These are phyloP conservation scores for Noctua comes DNA, from an alignment of 2,888 invertebrate species.

Conservation along the genomic window DNA sequence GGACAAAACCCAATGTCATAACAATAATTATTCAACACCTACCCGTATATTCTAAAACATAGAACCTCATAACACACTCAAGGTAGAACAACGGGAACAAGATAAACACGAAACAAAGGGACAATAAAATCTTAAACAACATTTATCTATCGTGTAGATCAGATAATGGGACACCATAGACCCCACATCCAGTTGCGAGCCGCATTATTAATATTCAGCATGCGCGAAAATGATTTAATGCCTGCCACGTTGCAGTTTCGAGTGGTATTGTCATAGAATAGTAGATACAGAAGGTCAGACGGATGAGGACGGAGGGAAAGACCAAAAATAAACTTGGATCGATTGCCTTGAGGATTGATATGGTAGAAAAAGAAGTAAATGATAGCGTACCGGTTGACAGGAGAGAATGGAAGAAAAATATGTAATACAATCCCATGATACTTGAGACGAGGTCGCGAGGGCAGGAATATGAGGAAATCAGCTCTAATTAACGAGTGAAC, in stretches of 20 bases:
- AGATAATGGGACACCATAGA: conserved; percentile 60
- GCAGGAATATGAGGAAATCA: not conserved
- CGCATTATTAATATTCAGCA: conserved; percentile 83
- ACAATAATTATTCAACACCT: conserved; percentile 6
- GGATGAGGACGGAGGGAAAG: not conserved
- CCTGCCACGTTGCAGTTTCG: conserved; percentile 60
- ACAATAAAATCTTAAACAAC: conserved; percentile 58
- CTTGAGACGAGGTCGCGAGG: not conserved
- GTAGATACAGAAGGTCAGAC: not conserved
- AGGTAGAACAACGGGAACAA: not conserved
- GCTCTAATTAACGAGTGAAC: not conserved
- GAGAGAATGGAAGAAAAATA: not conserved
- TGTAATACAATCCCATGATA: not conserved
- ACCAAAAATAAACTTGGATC: not conserved
- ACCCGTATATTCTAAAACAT: conserved; percentile 1
- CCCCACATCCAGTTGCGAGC: conserved; percentile 60
- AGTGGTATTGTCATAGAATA: conserved; percentile 20
- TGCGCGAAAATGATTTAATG: conserved; percentile 81
- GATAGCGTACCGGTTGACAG: not conserved
- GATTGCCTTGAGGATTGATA: not conserved
- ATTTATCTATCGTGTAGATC: conserved; percentile 57
- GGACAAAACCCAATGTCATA: not conserved
- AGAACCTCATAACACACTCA: not conserved
- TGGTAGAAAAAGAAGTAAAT: not conserved
- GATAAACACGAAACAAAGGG: conserved; percentile 33